A percentile compares a stretch with the other conserved stretches of the same genome.
These are phyloP conservation scores for Hyla sarda DNA, from an alignment of 2,113 vertebrate species.

Conservation along the genomic window DNA sequence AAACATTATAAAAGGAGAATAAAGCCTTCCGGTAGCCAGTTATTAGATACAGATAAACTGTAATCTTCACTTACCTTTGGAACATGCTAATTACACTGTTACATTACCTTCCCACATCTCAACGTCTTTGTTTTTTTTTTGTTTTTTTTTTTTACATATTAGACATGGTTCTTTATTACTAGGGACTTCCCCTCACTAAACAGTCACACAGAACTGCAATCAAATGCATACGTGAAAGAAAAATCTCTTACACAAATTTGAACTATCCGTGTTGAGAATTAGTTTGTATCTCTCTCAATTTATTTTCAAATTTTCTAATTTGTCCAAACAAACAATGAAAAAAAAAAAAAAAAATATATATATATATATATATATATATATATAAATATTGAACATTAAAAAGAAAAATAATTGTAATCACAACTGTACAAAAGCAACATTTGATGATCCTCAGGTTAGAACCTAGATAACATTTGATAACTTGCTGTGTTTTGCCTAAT, in stretches of 20 bases:
- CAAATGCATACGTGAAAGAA: conserved; percentile 72
- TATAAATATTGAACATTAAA: background rate
- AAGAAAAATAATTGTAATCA: background rate
- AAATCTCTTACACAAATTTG: too few species aligned
- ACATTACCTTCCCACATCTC: conserved; percentile 71
- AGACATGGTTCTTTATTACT: conserved; percentile 74
- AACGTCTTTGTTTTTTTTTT: conserved; percentile 64
- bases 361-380: too few species aligned
- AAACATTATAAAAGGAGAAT: conserved; percentile 70
- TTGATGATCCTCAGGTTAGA: background rate
- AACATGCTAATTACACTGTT: conserved; percentile 82
- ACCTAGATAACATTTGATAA: background rate
- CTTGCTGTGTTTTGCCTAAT: too few species aligned
- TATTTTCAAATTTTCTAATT: too few species aligned
- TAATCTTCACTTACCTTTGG: conserved; percentile 81
- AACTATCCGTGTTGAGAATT: too few species aligned
- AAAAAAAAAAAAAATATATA: too few species aligned
- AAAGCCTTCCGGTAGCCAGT: conserved; percentile 73
- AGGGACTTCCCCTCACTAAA: conserved; percentile 72
- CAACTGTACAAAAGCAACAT: background rate
- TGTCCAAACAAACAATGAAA: too few species aligned
- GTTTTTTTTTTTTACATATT: too few species aligned
- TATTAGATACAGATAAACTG: conserved; percentile 82
- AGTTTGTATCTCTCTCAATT: too few species aligned
- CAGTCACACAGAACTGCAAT: conserved; percentile 75